Conservation (phyloP, 2,113 vertebrate genomes). For the Bungarus multicinctus region DNA sequence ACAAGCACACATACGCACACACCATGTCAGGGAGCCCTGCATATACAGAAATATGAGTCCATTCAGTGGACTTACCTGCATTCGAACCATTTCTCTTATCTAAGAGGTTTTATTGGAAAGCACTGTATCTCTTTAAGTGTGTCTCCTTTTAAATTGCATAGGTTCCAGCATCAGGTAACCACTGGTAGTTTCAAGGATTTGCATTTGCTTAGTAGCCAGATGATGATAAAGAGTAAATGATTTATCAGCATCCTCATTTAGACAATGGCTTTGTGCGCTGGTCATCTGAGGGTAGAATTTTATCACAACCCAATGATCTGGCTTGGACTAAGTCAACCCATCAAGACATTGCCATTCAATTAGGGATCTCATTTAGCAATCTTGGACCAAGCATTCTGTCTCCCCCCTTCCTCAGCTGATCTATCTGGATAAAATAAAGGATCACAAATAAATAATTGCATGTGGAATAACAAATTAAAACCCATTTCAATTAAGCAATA, state of each 20-base stretch:
- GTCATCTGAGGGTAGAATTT: background rate
- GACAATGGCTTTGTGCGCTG: background rate
- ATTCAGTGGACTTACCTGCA: conserved; percentile 5
- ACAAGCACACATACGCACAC: background rate
- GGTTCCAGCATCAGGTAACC: background rate
- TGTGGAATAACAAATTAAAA: background rate
- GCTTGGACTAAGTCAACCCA: background rate
- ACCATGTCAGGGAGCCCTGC: background rate
- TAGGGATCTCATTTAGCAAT: background rate
- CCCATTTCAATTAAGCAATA: background rate
- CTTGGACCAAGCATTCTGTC: background rate
- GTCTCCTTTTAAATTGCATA: background rate
- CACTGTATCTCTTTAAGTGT: background rate
- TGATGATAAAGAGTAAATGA: background rate
- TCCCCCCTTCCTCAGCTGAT: too few species aligned
- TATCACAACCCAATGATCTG: background rate
- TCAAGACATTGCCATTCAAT: background rate
- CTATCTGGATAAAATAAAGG: background rate
- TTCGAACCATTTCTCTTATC: conserved; percentile 18
- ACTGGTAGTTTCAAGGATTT: background rate
- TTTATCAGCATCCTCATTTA: background rate
- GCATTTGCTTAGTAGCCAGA: background rate
- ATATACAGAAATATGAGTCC: conserved; percentile 24
- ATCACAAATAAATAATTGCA: background rate
- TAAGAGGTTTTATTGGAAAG: conserved; percentile 12